Conservation (phyloP, 2,888 invertebrate species). For the Villa cingulata region DNA sequence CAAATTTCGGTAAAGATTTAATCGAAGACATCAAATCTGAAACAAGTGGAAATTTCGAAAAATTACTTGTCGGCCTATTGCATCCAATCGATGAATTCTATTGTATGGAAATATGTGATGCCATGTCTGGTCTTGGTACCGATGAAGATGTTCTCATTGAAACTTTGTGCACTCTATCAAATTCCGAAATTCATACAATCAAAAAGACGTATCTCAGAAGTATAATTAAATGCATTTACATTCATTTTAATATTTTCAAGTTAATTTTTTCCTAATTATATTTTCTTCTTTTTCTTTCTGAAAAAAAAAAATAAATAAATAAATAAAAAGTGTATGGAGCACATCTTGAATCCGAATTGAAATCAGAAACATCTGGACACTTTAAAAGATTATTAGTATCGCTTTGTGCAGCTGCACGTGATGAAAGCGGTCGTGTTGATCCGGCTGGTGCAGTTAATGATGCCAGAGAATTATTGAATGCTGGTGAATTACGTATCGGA, state of each 20-base stretch:
- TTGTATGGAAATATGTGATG: slow-evolving; percentile 64
- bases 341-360: slow-evolving; percentile 67
- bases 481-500: slow-evolving; percentile 54
- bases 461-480: slow-evolving; percentile 64
- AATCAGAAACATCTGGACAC: slow-evolving; percentile 79
- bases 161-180: slow-evolving; percentile 75
- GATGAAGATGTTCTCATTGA: slow-evolving; percentile 78
- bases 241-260: background rate
- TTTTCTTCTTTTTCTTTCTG: slow-evolving; percentile 8
- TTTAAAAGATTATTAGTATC: slow-evolving; percentile 84
- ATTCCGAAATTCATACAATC: slow-evolving; percentile 68
- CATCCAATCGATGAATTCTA: slow-evolving; percentile 74
- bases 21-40: slow-evolving; percentile 77
- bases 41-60: slow-evolving; percentile 76
- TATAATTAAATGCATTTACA: slow-evolving; percentile 38
- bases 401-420: slow-evolving; percentile 51
- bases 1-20: slow-evolving; percentile 47
- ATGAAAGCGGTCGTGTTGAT: slow-evolving; percentile 66
- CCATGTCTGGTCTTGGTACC: slow-evolving; percentile 71
- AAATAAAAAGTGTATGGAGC: slow-evolving; percentile 62
- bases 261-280: no score
- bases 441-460: slow-evolving; percentile 59
- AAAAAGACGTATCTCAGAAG: slow-evolving; percentile 61
- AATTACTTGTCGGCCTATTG: slow-evolving; percentile 68
- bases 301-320: no score